Percentiles rank a stretch among this genome's conserved stretches.
Conservation (phyloP, 2,113 vertebrate genomes). For the Rynchops niger region DNA sequence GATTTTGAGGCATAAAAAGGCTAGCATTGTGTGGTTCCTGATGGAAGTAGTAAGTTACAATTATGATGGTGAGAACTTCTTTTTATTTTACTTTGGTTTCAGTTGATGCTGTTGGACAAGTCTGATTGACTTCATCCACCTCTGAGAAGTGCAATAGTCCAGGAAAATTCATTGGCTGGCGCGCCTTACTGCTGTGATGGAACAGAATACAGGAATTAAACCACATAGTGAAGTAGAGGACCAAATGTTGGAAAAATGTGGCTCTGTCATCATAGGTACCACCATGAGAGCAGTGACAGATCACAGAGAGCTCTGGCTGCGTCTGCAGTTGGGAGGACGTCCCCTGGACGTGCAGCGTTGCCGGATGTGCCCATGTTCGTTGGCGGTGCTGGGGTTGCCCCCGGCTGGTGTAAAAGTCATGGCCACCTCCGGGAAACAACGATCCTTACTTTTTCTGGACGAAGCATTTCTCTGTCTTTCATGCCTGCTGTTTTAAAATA, state of each 20-base stretch:
- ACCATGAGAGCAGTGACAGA: background rate
- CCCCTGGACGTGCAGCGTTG: accelerated
- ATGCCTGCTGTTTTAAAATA: background rate
- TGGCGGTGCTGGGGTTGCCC: background rate
- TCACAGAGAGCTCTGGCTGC: background rate
- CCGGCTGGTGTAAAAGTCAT: accelerated
- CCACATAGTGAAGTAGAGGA: background rate
- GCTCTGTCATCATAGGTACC: background rate
- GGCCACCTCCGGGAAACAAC: background rate
- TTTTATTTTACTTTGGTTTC: background rate
- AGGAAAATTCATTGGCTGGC: background rate
- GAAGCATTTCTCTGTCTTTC: background rate
- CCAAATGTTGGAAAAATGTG: background rate
- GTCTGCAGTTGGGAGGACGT: background rate
- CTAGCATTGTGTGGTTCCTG: background rate
- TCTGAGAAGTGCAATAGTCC: background rate
- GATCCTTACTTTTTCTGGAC: background rate
- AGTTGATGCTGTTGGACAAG: background rate
- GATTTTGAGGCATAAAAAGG: background rate
- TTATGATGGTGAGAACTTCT: background rate
- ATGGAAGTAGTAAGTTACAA: background rate
- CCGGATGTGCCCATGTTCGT: accelerated
- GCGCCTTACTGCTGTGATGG: background rate
- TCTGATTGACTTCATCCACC: background rate
- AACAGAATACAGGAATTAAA: background rate